Evolutionary conservation across 2,797 vertebrate genomes (phyloP).

Genomic region (Sebastes taczanowskii): DNA sequence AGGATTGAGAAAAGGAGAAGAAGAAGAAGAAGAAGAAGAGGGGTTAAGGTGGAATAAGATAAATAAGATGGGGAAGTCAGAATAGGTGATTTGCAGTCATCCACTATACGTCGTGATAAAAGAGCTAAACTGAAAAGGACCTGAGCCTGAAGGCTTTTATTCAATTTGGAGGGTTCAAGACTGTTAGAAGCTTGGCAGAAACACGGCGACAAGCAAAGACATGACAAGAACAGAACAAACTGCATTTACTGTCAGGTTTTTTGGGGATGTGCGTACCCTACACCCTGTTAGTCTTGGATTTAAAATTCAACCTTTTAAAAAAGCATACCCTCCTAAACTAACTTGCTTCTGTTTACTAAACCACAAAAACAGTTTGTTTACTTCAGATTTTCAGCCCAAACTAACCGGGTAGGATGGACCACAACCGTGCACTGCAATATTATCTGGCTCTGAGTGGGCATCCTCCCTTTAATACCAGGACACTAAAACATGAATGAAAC

Average conservation of each 20-base stretch:
- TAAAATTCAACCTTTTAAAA: not conserved
- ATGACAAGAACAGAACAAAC: not conserved
- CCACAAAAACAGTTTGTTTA: no score
- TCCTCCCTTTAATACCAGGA: not conserved
- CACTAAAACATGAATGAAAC: not conserved
- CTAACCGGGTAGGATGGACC: not conserved
- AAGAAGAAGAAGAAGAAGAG: no score
- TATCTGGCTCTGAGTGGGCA: no score
- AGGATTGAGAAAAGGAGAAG: not conserved
- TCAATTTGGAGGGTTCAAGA: not conserved
- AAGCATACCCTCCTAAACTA: not conserved
- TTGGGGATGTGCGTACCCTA: no score
- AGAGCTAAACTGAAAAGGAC: not conserved
- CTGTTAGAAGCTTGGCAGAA: not conserved
- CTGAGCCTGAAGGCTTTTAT: not conserved
- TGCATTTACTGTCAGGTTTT: not conserved
- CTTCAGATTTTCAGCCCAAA: not conserved
- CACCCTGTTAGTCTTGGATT: not conserved
- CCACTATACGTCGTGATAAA: not conserved
- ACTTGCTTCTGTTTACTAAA: no score
- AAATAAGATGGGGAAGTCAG: not conserved
- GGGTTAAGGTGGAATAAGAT: no score
- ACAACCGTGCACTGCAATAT: not conserved
- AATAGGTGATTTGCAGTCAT: not conserved
- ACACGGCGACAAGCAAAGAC: not conserved